Base-by-base conservation (phyloP, 2,888 invertebrate genomes). In the Cacoxenus indagator region DNA sequence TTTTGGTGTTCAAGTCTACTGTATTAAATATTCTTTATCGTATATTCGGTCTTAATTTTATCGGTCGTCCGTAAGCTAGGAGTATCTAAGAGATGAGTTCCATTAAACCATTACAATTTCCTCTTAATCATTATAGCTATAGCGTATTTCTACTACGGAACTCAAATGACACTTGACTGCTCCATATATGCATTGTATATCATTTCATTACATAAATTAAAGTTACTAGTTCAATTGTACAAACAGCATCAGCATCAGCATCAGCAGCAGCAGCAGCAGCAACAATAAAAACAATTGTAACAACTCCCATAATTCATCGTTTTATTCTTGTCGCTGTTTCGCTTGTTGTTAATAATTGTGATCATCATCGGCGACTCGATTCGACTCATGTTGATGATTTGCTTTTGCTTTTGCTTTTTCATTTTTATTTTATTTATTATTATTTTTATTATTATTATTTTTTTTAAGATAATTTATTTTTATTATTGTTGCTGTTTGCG, bases 141-240 rank as follows among this genome's bases (percentile, higher is more conserved):
- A n/a, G n/a, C n/a, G n/a, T n/a, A n/a, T n/a, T n/a, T n/a, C n/a
- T n/a, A n/a, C n/a, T n/a, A n/a, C n/a, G n/a, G n/a, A n/a, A n/a
- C n/a, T n/a, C n/a, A n/a, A n/a, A n/a, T n/a, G n/a, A n/a, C n/a
- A n/a, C n/a, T n/a, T n/a, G n/a, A n/a, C n/a, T n/a, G n/a, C n/a
- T n/a, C n/a, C n/a, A n/a, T n/a, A n/a, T n/a, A n/a, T n/a, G n/a
- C n/a, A n/a, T n/a, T n/a, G n/a, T n/a, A n/a, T n/a, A n/a, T 48
- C 26, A 55, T 2, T 29, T 57, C 14, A 57, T n/a, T 26, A 29
- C 22, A 57, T 27, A 57, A 57, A 57, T 57, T 57, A 57, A 57
- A 57, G 57, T 27, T 57, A 57, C 57, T 57, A 57, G 57, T 57
- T 57, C 27, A 57, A 26, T 27, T 57, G 57, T 17, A 17, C 27